Base-by-base conservation (phyloP, 2,797 vertebrate species). In the Arnoldichthys spilopterus region DNA sequence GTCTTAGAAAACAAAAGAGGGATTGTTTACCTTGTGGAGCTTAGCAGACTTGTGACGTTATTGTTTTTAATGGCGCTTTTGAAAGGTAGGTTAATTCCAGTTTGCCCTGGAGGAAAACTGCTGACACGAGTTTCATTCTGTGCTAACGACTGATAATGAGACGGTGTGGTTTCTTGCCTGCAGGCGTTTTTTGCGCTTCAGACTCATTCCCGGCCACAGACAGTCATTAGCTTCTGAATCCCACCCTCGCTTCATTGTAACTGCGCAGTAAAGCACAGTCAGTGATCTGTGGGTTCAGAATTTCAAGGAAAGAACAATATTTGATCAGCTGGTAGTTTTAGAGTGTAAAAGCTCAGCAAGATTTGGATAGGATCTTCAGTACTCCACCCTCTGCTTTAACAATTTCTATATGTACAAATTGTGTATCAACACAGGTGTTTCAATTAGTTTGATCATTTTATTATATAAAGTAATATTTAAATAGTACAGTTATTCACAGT, bases 191-290 rank as follows among this genome's bases (percentile, higher is more conserved):
- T 74, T 40, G 56, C 26, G 20, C 6, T 68, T 77, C 34, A n/a
- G 49, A 66, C 22, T 43, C 53, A 82, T 66, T 79, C 51, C 16
- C 32, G 13, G 45, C 59, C 54, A 74, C 40, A 53, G 59, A 77
- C 77, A 74, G 71, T 82, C 80, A 84, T 82, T 80, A 82, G 63
- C 49, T 78, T 74, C 49, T 9, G 26, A 69, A 54, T 70, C 63
- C 47, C 66, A 74, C 78, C 63, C 74, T 58, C 9, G 51, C 76
- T 62, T 67, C 81, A 66, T 67, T 79, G 77, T 72, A 79, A 76
- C 72, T 53, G 59, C 67, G 54, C 81, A 72, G 72, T 68, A 79
- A 37, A 72, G 59, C 37, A 75, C 67, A 67, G 71, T 49, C 1
- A 71, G 58, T 70, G 62, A 2, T 28, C 32, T 78, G 30, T 59